A percentile compares a stretch with the other conserved stretches of the same genome.
These are phyloP conservation scores for Panurus biarmicus DNA, from an alignment of 2,113 vertebrate species.

Conservation along the genomic window DNA sequence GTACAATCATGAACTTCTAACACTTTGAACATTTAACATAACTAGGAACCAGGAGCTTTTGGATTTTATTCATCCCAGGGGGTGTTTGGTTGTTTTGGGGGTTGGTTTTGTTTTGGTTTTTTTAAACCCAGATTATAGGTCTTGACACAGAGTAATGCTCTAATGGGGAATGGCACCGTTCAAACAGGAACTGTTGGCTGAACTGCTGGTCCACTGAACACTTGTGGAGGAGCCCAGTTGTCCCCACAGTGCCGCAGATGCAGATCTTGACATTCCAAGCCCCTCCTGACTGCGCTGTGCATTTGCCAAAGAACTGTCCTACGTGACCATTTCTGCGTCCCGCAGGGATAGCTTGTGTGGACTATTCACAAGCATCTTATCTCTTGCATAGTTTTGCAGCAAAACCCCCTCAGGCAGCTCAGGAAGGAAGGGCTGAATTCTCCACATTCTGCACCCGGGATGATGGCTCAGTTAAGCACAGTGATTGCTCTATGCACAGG, in stretches of 20 bases:
- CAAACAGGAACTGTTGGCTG: not conserved
- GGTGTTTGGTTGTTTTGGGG: too few relatives aligned
- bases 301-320: not conserved
- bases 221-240: not conserved
- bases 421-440: not conserved
- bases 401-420: not conserved
- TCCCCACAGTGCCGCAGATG: rapidly evolving
- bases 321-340: not conserved
- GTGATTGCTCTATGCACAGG: too few relatives aligned
- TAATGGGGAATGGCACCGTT: not conserved
- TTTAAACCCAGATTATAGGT: not conserved
- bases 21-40: too few relatives aligned
- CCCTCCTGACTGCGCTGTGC: not conserved
- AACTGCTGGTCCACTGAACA: not conserved
- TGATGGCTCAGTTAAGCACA: not conserved
- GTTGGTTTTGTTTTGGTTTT: not conserved
- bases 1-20: too few relatives aligned
- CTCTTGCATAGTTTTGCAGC: not conserved
- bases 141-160: not conserved
- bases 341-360: not conserved
- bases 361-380: not conserved
- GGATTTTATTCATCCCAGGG: too few relatives aligned
- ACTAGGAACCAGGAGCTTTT: too few relatives aligned
- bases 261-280: not conserved
- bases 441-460: not conserved